Percentiles rank a stretch among this genome's conserved stretches.
Conservation (phyloP, 2,113 vertebrate genomes). For the Pavo muticus region DNA sequence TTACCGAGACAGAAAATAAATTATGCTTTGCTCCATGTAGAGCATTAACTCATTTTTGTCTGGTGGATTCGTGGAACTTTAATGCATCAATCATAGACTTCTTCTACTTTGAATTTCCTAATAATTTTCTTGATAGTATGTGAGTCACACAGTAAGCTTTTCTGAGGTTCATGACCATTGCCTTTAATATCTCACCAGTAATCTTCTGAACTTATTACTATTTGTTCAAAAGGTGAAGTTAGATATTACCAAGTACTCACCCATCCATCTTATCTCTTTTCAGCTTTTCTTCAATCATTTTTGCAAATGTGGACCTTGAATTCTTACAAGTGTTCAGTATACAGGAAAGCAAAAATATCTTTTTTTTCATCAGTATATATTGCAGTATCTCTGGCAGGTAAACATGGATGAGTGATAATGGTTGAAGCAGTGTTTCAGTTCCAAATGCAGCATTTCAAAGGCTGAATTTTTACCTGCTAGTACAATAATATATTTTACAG, state of each 20-base stretch:
- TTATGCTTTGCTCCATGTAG: background rate
- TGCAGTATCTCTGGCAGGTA: background rate
- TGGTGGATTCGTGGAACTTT: background rate
- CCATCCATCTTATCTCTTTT: background rate
- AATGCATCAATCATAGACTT: background rate
- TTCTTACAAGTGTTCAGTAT: background rate
- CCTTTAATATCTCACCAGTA: background rate
- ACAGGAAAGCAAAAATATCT: background rate
- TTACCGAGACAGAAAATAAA: background rate
- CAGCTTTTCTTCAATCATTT: background rate
- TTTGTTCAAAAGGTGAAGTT: background rate
- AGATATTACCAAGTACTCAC: accelerated
- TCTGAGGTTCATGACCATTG: background rate
- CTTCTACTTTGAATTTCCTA: background rate
- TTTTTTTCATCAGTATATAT: background rate
- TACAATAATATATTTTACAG: background rate
- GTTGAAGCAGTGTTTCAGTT: background rate
- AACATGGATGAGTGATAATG: background rate
- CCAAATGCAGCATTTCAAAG: background rate
- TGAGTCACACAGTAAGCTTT: background rate
- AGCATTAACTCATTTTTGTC: background rate
- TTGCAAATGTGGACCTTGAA: background rate
- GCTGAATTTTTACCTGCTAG: background rate
- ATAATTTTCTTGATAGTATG: background rate
- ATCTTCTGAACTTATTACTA: background rate